Base-by-base conservation (phyloP, 2,888 invertebrate species). In the Cordylochernes scorpioides region DNA sequence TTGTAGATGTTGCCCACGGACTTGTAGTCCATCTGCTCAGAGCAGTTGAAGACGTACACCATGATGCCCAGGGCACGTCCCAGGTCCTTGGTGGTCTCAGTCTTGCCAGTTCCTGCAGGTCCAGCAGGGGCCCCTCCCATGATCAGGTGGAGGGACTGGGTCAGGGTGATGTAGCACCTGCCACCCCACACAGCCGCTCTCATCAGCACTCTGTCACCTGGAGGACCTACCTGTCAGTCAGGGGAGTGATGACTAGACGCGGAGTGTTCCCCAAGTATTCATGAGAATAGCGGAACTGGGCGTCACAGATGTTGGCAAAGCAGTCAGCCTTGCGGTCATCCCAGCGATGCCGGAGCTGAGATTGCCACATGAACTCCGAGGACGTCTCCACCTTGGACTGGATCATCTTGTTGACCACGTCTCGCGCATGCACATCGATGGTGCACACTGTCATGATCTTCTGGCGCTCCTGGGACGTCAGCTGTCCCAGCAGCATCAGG, bases 371-470 rank as follows among this genome's bases (percentile, higher is more conserved):
- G 52, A 84, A 84, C 17, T 82, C 80, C 19, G 70, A 68, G n/a
- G 71, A 70, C 32, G 66, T 70, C 49, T 84, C 82, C 15, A 88
- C 71, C 57, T 86, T 84, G 40, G 71, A 68, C 49, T 77, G 71
- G 42, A 91, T 84, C 52, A 91, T 62, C 57, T 84, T 84, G 39
- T 71, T 67, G 8, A 91, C 84, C 12, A 91, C 86, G 54, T 91
- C 91, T 37, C 91, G 61, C 2, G 88, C 86, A 55, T 91, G 91
- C 7, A 91, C 88, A 52, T 84, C 82, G 45, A 84, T 86, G 1
- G 91, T 91, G 54, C 91, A 91, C 50, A 91, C 84, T 1, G 91
- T 91, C 88, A 88, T 91, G 44, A 91, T 78, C 57, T 91, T 91
- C 52, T 91, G 88, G 25, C 91, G 66, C 52, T 88, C 82, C 48